Percentiles rank a stretch among this genome's conserved stretches.
Conservation (phyloP, 2,113 vertebrate genomes). For the Sebastes fasciatus region DNA sequence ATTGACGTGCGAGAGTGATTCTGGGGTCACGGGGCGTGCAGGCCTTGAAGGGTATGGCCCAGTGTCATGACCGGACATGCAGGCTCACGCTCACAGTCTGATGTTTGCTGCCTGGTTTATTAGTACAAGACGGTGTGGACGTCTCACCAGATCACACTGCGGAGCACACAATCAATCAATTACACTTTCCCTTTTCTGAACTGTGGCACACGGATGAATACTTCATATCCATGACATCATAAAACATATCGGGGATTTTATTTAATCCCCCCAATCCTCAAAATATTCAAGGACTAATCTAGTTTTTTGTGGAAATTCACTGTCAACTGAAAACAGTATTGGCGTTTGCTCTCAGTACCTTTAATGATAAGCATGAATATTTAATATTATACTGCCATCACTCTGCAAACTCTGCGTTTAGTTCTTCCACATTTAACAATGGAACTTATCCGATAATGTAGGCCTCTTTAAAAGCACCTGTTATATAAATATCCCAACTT, state of each 20-base stretch:
- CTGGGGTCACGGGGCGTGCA: conserved; percentile 43
- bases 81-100: conserved; percentile 43
- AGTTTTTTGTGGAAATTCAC: neutral
- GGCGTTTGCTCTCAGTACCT: neutral
- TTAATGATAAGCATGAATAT: neutral
- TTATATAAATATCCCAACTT: conserved; percentile 11
- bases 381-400: neutral
- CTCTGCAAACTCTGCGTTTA: neutral
- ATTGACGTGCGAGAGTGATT: conserved; percentile 71
- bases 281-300: neutral
- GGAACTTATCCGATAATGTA: neutral
- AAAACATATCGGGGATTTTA: neutral
- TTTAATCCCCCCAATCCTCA: neutral
- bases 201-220: neutral
- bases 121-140: conserved; percentile 43
- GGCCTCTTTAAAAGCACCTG: neutral
- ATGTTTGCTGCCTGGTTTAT: conserved; percentile 51
- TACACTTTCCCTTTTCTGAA: conserved; percentile 24
- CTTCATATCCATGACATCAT: conserved; percentile 2
- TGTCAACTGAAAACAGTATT: neutral
- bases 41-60: conserved; percentile 40
- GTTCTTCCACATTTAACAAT: neutral
- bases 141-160: conserved; percentile 29
- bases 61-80: conserved; percentile 64
- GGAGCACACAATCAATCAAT: conserved; percentile 27